Conservation (phyloP, 1,140 invertebrate species). For the Coenobita brevimanus region DNA sequence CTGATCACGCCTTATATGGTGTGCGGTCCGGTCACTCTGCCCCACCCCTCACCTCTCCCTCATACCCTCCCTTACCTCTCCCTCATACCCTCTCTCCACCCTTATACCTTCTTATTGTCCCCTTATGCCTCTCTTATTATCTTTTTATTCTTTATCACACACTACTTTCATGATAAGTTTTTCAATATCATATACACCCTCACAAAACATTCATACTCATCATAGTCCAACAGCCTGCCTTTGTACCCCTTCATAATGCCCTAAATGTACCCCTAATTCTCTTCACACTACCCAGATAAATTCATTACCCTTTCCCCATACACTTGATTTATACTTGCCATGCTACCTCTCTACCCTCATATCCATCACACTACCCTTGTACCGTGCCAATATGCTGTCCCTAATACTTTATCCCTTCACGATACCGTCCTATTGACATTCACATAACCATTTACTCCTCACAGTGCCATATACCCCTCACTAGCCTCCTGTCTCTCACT, state of each 20-base stretch:
- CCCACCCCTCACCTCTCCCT: neutral
- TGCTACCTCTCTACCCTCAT: neutral
- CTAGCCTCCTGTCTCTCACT: too few species aligned
- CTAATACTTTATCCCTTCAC: too few species aligned
- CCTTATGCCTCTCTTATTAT: neutral
- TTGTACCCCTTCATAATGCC: neutral
- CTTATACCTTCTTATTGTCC: neutral
- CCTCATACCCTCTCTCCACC: neutral
- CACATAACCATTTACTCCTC: too few species aligned
- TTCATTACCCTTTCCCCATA: neutral
- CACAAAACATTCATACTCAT: too few species aligned
- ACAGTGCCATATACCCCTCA: too few species aligned
- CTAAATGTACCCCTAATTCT: neutral
- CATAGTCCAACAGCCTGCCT: neutral
- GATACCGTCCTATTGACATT: too few species aligned
- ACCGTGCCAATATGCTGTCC: neutral
- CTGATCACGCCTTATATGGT: too few species aligned
- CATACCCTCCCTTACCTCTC: neutral
- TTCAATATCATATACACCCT: neutral
- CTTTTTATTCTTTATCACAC: neutral
- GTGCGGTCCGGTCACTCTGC: too few species aligned
- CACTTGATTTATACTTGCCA: neutral
- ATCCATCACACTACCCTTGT: neutral
- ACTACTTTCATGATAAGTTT: neutral
- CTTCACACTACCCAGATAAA: neutral